These are phyloP conservation scores for Lates japonicus DNA, from an alignment of 2,797 vertebrate genomes.

Conservation along the genomic window DNA sequence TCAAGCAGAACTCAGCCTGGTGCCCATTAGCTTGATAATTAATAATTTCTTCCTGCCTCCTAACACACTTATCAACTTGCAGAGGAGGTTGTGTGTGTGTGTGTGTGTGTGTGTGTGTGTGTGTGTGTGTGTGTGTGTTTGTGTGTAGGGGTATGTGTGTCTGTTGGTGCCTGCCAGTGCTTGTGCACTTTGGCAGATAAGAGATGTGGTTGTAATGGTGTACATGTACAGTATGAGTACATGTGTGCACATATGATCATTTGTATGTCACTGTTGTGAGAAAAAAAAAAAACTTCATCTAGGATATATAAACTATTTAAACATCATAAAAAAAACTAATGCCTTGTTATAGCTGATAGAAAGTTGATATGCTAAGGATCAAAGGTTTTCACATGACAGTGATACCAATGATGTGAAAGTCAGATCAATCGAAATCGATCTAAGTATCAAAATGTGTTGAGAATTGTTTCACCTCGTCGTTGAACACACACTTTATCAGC, in stretches of 20 bases:
- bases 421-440: not conserved
- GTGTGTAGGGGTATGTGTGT: constrained; percentile 35
- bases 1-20: constrained; percentile 95
- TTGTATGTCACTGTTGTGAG: constrained; percentile 10
- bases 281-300: not conserved
- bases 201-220: constrained; percentile 26
- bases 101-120: constrained; percentile 35
- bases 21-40: constrained; percentile 99
- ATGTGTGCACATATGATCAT: constrained; percentile 20
- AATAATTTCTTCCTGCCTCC: constrained; percentile 97
- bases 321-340: not conserved
- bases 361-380: not conserved
- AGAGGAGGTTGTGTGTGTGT: constrained; percentile 64
- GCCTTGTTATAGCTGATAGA: not conserved
- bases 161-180: constrained; percentile 55
- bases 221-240: not conserved
- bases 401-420: not conserved
- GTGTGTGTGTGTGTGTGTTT: constrained; percentile 43
- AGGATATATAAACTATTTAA: too few relatives aligned
- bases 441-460: not conserved
- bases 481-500: not conserved
- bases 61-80: constrained; percentile 95
- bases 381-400: not conserved
- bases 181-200: constrained; percentile 61
- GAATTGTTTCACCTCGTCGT: not conserved